Percentiles rank a stretch among this genome's conserved stretches.
Conservation (phyloP, 1,140 invertebrate species). For the Prorops nasuta region DNA sequence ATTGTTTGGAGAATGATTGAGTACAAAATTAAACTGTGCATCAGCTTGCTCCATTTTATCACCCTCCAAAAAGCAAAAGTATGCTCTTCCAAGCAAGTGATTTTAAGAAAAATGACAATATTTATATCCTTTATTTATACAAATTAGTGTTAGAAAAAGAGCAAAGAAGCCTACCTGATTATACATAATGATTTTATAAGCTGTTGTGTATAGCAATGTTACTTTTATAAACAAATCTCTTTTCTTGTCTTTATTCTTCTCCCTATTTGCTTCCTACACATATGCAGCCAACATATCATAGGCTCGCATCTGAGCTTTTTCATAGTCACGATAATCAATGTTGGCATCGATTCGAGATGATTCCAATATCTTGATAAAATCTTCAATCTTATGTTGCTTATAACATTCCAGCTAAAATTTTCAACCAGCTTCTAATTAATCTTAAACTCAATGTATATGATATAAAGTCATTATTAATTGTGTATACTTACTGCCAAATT, state of each 20-base stretch:
- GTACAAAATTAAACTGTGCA: constrained; percentile 98
- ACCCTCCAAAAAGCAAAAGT: constrained; percentile 96
- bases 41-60: constrained; percentile 99
- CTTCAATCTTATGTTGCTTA: constrained; percentile 86
- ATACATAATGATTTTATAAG: constrained; percentile 99
- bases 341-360: constrained; percentile 83
- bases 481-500: constrained; percentile 84
- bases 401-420: constrained; percentile 90
- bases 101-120: too few species aligned
- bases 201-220: constrained; percentile 93
- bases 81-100: constrained; percentile 95
- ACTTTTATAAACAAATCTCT: constrained; percentile 95
- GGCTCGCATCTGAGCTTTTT: constrained; percentile 95
- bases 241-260: constrained; percentile 95
- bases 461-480: not conserved
- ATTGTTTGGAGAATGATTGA: constrained; percentile 93
- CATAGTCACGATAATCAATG: constrained; percentile 86
- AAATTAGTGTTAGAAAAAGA: too few species aligned
- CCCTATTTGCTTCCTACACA: constrained; percentile 93
- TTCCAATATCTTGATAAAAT: constrained; percentile 94
- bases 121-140: too few species aligned
- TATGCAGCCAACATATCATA: constrained; percentile 94
- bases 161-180: too few species aligned
- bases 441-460: not conserved
- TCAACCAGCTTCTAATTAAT: too few species aligned